phyloP scores from a whole-genome alignment of 2,113 vertebrate genomes.

The Sorex araneus region DNA sequence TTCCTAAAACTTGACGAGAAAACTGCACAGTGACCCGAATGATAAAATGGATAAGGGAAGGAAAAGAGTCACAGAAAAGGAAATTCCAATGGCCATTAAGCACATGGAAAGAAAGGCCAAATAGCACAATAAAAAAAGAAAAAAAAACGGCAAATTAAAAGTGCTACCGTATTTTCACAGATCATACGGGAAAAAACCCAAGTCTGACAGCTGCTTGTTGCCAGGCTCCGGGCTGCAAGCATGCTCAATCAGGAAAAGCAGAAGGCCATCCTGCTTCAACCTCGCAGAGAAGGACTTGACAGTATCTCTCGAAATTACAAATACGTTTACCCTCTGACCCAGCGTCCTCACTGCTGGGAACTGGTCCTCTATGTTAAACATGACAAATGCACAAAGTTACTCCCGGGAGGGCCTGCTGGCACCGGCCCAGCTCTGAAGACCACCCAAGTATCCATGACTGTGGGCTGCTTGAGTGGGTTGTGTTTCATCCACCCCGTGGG shows the following conservation, averaged over 20 bases:
- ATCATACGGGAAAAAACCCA: not conserved
- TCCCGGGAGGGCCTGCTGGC: not conserved
- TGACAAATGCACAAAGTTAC: not conserved
- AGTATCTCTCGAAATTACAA: slow-evolving; percentile 38
- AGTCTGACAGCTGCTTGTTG: not conserved
- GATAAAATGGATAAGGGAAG: not conserved
- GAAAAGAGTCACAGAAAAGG: not conserved
- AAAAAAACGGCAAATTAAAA: not conserved
- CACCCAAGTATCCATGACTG: not conserved
- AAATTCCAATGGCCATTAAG: not conserved
- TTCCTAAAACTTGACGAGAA: not conserved
- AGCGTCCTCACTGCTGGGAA: slow-evolving; percentile 54
- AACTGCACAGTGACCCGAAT: not conserved
- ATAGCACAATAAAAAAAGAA: slow-evolving; percentile 25
- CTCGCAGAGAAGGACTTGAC: not conserved
- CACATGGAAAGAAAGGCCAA: not conserved
- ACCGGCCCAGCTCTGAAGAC: not conserved
- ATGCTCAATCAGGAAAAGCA: not conserved
- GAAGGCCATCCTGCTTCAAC: not conserved
- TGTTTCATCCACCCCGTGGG: too few relatives aligned
- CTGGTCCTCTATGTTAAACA: not conserved
- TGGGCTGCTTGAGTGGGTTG: too few relatives aligned
- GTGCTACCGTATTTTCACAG: not conserved
- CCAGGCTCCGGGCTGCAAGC: not conserved
- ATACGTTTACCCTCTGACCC: slow-evolving; percentile 57